Base-by-base conservation (phyloP, 2,113 vertebrate species). In the Ifrita kowaldi region DNA sequence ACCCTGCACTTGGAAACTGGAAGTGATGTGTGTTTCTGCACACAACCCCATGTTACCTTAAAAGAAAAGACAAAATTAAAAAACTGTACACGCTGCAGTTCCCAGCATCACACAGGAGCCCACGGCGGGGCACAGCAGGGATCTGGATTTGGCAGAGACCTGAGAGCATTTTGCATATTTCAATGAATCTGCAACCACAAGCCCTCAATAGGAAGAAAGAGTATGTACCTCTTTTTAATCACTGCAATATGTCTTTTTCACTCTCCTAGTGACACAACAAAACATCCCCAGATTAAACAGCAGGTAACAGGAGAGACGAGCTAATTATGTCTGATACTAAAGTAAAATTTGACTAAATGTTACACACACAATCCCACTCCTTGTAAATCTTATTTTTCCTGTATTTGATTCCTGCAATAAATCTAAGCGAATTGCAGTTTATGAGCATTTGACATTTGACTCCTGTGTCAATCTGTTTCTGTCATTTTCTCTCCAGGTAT, bases 141-240 rank as follows among this genome's bases (percentile, higher is more conserved):
- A 80, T 50, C 92, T 87, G 92, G 41, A 82, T 78, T 57, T 93
- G 88, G 74, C 88, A 95, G 32, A 69, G 57, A 62, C 11, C 41
- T 53, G 60, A 92, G n/a, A 28, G 33, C 26, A 75, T 59, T 94
- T 81, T 65, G 60, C 37, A 16, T 84, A 84, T 89, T 93, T 90
- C 80, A 93, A 35, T 92, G 69, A 71, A 60, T 50, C 28, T 92
- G 60, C 32, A 87, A 82, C 68, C 69, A 76, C 86, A 90, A 79
- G 33, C 15, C 62, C 26, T 89, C 1, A 8, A 87, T 1, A 42
- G 49, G 69, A 92, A 80, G 50, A 37, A 62, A 37, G 22, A 30
- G 53, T n/a, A 84, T 5, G 28, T 30, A 79, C 37, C 83, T 93
- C 84, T 27, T 97, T 93, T 56, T 89, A 81, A 96, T 93, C 81